Conservation (phyloP, 2,113 vertebrate genomes). For the Aplodontia rufa region DNA sequence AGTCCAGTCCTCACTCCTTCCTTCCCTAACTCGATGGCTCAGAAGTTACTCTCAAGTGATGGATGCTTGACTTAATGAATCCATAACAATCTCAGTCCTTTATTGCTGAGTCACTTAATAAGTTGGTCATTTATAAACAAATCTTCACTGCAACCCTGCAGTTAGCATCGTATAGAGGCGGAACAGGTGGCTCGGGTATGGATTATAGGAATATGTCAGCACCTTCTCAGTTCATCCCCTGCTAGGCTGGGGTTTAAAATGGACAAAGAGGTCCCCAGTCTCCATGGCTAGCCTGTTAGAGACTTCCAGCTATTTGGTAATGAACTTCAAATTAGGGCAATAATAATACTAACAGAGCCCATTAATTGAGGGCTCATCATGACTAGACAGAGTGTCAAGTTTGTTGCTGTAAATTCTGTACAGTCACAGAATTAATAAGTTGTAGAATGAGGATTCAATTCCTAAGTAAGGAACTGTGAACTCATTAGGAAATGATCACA, state of each 20-base stretch:
- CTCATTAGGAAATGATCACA: not conserved
- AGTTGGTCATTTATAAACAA: conserved; percentile 74
- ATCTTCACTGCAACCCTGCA: conserved; percentile 54
- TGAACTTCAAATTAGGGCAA: not conserved
- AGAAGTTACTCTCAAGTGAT: not conserved
- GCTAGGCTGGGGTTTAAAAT: not conserved
- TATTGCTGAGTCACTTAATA: conserved; percentile 80
- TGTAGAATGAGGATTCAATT: not conserved
- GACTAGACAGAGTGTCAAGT: not conserved
- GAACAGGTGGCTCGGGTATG: not conserved
- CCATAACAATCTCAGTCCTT: conserved; percentile 68
- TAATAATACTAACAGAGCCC: not conserved
- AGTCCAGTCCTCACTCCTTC: not conserved
- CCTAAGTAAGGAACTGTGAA: not conserved
- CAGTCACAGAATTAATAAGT: not conserved
- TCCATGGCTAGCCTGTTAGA: not conserved
- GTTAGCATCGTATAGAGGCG: not conserved
- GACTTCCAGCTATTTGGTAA: not conserved
- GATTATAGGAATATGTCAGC: rapidly evolving
- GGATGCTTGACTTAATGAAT: conserved; percentile 35
- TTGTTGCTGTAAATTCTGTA: not conserved
- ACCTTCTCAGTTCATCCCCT: not conserved
- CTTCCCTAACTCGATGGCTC: not conserved
- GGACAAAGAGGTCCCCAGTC: not conserved
- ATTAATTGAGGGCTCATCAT: not conserved